Conservation (phyloP, 2,113 vertebrate genomes). For the Carlito syrichta region DNA sequence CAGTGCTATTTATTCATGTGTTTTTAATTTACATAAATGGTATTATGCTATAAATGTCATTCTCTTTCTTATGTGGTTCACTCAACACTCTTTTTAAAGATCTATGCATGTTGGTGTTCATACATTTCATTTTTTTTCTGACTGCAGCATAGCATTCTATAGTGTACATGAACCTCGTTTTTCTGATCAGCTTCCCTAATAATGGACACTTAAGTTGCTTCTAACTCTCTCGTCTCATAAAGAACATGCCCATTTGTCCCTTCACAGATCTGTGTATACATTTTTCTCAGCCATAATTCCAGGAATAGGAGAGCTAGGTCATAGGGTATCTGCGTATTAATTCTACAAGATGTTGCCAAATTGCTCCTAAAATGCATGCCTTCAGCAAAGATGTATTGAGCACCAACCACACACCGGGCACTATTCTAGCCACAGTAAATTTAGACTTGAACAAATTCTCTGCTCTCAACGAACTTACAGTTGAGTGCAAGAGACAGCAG, state of each 20-base stretch:
- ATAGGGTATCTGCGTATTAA: not conserved
- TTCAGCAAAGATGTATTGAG: slow-evolving; percentile 14
- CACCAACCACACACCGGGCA: not conserved
- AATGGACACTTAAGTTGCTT: not conserved
- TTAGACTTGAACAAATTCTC: not conserved
- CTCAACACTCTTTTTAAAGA: not conserved
- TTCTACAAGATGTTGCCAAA: not conserved
- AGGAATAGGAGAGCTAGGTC: not conserved
- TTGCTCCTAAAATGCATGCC: not conserved
- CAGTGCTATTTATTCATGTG: not conserved
- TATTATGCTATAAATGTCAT: not conserved
- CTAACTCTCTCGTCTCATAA: not conserved
- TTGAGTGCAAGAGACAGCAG: not conserved
- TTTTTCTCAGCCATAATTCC: not conserved
- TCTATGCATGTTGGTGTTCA: not conserved
- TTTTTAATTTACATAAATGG: slow-evolving; percentile 16
- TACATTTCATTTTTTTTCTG: not conserved
- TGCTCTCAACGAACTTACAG: not conserved
- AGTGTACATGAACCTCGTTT: not conserved
- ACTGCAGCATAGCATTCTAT: not conserved
- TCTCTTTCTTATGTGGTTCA: not conserved
- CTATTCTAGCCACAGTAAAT: not conserved
- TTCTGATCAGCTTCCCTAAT: slow-evolving; percentile 9
- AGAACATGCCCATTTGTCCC: not conserved
- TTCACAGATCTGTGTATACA: not conserved